These are phyloP conservation scores for Leptopterna dolabrata DNA, from an alignment of 2,888 invertebrate genomes.

Conservation along the genomic window DNA sequence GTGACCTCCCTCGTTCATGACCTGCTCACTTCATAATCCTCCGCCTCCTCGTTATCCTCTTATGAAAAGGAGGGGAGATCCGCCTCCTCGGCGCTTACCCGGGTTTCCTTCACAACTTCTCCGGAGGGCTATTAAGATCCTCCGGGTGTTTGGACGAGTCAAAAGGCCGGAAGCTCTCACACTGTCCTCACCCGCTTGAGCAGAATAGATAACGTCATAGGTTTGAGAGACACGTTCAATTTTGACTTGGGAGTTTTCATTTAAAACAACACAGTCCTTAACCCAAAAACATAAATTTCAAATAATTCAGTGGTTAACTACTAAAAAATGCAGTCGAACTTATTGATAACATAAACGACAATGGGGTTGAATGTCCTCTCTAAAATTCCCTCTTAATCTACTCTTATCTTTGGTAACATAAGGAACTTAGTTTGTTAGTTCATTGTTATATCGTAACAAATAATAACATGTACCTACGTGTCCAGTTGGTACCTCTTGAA, in stretches of 20 bases:
- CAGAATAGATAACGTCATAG: not conserved
- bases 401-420: too few relatives aligned
- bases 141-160: not conserved
- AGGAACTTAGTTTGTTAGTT: too few relatives aligned
- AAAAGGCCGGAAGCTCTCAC: conserved; percentile 8
- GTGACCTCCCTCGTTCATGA: not conserved
- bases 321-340: too few relatives aligned
- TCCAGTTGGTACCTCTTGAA: too few relatives aligned
- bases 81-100: not conserved
- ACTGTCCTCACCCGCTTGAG: not conserved
- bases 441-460: too few relatives aligned
- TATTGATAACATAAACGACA: too few relatives aligned
- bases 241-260: too few relatives aligned
- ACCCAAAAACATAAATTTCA: too few relatives aligned
- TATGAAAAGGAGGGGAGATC: not conserved
- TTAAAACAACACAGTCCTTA: not conserved
- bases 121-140: not conserved
- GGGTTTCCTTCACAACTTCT: not conserved
- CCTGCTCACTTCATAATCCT: not conserved
- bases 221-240: not conserved
- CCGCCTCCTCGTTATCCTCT: not conserved
- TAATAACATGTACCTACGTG: too few relatives aligned
- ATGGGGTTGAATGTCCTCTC: too few relatives aligned
- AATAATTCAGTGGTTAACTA: too few relatives aligned
- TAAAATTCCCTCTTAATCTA: too few relatives aligned